Evolutionary conservation across 1,140 invertebrate species (phyloP).

Genomic region (Plodia interpunctella): DNA sequence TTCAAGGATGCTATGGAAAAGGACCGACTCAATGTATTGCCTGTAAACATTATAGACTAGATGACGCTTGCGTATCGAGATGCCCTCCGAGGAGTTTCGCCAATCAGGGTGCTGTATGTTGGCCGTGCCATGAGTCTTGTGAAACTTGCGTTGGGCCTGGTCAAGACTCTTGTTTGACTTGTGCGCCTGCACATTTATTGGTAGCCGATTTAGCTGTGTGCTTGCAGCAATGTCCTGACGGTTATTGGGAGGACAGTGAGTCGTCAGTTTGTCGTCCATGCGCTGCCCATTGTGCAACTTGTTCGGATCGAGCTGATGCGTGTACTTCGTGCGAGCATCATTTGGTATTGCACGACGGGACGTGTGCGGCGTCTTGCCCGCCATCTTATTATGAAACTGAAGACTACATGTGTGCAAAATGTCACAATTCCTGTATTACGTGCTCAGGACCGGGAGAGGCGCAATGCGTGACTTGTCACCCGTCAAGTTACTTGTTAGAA

Average conservation of each 20-base stretch:
- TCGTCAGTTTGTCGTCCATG: slow-evolving; percentile 88
- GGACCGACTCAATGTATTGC: slow-evolving; percentile 88
- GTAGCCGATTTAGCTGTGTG: slow-evolving; percentile 89
- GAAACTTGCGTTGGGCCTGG: slow-evolving; percentile 89
- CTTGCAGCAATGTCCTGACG: slow-evolving; percentile 89
- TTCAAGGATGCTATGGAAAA: slow-evolving; percentile 88
- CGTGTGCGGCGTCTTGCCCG: slow-evolving; percentile 89
- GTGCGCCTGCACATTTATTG: slow-evolving; percentile 86
- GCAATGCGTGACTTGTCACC: slow-evolving; percentile 88
- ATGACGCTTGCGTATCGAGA: slow-evolving; percentile 87
- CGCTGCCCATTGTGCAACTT: slow-evolving; percentile 85
- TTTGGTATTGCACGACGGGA: slow-evolving; percentile 86
- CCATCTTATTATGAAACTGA: slow-evolving; percentile 88
- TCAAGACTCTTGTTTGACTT: slow-evolving; percentile 89
- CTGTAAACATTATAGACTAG: slow-evolving; percentile 87
- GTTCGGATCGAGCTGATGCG: slow-evolving; percentile 86
- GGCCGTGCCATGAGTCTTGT: slow-evolving; percentile 90
- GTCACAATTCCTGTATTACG: slow-evolving; percentile 88
- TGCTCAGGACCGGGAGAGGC: slow-evolving; percentile 86
- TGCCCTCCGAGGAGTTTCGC: slow-evolving; percentile 89
- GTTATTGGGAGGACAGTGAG: slow-evolving; percentile 88
- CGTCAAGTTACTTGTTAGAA: slow-evolving; percentile 81
- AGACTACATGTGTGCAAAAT: slow-evolving; percentile 87
- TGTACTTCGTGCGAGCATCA: slow-evolving; percentile 92
- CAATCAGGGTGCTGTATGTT: slow-evolving; percentile 86